Base-by-base conservation (phyloP, 2,888 invertebrate genomes). In the Zhengitettix transpicula region DNA sequence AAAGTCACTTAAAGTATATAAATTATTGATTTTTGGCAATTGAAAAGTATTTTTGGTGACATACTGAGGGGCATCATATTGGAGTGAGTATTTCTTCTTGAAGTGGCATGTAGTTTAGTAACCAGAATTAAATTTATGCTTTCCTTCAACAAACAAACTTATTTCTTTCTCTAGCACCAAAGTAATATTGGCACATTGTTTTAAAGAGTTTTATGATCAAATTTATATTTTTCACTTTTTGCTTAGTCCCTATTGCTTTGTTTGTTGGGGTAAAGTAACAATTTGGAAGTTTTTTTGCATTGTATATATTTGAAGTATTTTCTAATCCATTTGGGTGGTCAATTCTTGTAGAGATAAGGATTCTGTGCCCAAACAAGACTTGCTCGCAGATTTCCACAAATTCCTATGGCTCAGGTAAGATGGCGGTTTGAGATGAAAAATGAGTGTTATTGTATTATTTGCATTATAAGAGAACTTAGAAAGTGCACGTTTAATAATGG, bases 281-380 rank as follows among this genome's bases (percentile, higher is more conserved):
- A 47, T 14, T n/a, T 47, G 47, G 47, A 47, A 47, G 47, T 47
- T 47, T 47, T 28, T 47, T 12, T 47, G 47, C 47, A 12, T 47
- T 47, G 47, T 47, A 47, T 47, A 47, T 47, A 47, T 47, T 47
- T 47, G 47, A 47, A 47, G n/a, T 47, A 44, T 58, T 60, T 57
- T 60, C 60, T 60, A 60, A 60, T 60, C 56, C 53, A 56, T 57
- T 56, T 60, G 60, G 60, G 44, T 60, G 56, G 53, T 60, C 60
- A 52, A 57, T 47, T 57, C 60, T 61, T 64, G 61, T 81, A 84
- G 84, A 84, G 78, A 81, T 84, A 81, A 82, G 84, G 82, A 82
- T 84, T 80, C 79, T 83, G 76, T 84, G 83, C 78, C 83, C 84
- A 73, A 82, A 83, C 76, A 84, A 84, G 81, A 81, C 82, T 74